Conservation (phyloP, 1,140 invertebrate species). For the Aricia agestis region DNA sequence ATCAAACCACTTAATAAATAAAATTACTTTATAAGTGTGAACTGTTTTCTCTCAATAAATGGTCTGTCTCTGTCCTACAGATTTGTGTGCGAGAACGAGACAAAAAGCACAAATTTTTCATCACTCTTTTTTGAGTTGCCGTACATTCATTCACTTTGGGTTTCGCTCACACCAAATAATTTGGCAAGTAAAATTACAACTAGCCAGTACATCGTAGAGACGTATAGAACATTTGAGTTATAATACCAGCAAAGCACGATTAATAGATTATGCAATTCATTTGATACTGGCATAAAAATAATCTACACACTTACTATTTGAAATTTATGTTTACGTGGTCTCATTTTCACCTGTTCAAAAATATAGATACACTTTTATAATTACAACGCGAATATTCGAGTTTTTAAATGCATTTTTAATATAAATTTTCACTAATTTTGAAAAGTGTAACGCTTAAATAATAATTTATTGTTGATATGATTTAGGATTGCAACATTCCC, state of each 20-base stretch:
- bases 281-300: conserved; percentile 45
- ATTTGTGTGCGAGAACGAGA: background rate
- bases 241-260: conserved; percentile 51
- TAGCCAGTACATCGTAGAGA: conserved; percentile 35
- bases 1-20: background rate
- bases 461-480: conserved; percentile 55
- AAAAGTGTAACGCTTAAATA: conserved; percentile 44
- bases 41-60: too few species aligned
- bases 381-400: conserved; percentile 34
- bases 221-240: conserved; percentile 27
- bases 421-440: conserved; percentile 37
- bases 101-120: background rate
- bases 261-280: conserved; percentile 44
- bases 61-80: background rate
- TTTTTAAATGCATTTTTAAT: conserved; percentile 41
- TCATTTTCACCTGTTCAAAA: conserved; percentile 28
- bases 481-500: conserved; percentile 45
- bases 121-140: background rate
- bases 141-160: background rate
- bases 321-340: conserved; percentile 39
- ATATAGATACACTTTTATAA: conserved; percentile 37
- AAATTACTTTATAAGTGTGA: too few species aligned
- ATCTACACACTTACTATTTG: conserved; percentile 49
- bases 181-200: conserved; percentile 50
- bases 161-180: conserved; percentile 54